Conservation (phyloP, 2,888 invertebrate species). For the Tipula lateralis region DNA sequence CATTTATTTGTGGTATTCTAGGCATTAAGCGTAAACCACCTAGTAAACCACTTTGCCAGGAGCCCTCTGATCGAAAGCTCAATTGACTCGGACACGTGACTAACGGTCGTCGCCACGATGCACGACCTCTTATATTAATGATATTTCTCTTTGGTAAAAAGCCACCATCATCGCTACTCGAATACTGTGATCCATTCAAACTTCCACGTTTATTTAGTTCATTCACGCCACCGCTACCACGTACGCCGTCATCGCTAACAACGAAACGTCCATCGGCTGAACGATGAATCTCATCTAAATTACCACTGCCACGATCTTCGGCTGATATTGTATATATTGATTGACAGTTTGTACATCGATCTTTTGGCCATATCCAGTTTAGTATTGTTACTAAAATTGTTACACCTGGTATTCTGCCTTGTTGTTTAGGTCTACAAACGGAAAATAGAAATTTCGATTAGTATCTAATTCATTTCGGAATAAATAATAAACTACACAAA, state of each 20-base stretch:
- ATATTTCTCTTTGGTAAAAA: constrained; percentile 59
- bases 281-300: constrained; percentile 64
- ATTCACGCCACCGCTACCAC: constrained; percentile 31
- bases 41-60: constrained; percentile 51
- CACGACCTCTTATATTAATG: constrained; percentile 51
- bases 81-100: constrained; percentile 63
- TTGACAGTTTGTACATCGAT: constrained; percentile 58
- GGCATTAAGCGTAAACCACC: constrained; percentile 38
- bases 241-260: constrained; percentile 49
- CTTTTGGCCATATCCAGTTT: constrained; percentile 73
- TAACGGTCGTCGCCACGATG: constrained; percentile 61
- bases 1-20: constrained; percentile 42
- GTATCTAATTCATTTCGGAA: background rate
- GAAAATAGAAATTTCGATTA: background rate
- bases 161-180: constrained; percentile 78
- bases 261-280: constrained; percentile 73
- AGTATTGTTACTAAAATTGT: constrained; percentile 63
- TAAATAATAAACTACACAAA: background rate
- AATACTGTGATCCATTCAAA: constrained; percentile 54
- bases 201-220: constrained; percentile 51
- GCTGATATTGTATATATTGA: constrained; percentile 48
- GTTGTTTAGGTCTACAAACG: constrained; percentile 66
- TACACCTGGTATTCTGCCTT: constrained; percentile 93
- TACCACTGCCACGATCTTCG: constrained; percentile 47
- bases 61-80: constrained; percentile 62